Base-by-base conservation (phyloP, 1,140 invertebrate genomes). In the Nomia melanderi region DNA sequence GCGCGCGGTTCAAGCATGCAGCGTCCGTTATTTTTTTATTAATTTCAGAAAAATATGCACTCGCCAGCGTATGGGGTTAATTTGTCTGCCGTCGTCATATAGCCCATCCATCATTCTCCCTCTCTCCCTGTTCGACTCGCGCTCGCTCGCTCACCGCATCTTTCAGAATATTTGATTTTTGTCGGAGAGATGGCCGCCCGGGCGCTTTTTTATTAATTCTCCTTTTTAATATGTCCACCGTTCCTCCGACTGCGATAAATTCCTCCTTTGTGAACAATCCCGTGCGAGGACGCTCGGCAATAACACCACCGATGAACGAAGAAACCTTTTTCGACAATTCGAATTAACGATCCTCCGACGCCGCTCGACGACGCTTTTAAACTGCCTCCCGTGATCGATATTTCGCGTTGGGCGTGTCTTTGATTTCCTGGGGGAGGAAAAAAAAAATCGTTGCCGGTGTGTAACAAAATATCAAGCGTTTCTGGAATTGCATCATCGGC, bases 31-130 rank as follows among this genome's bases (percentile, higher is more conserved):
- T 71, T 77, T 71, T 77, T 71, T 77, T 71, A 77, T 77, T 77
- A 77, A 77, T 77, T 77, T 63, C 75, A 31, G 57, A 27, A 71
- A 77, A 77, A 77, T 71, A 71, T 71, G 57, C 66, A 41, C 67
- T 63, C 67, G 75, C 57, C 57, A 27, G 44, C 54, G 64, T 65
- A 53, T 29, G 17, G 54, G 57, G 73, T 76, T 69, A 69, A 76
- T 76, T 76, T 60, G 71, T 78, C 78, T 78, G 63, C 75, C 75
- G 59, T 64, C 57, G 56, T 74, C 67, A 63, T 63, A 56, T 50
- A 47, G 27, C 57, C 64, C 80, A 33, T 60, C 71, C 78, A 73
- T 66, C 65, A 11, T 60, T 23, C 23, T 54, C 54, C 27, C 63
- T 66, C 27, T 39, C 47, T 44, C 57, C 29, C 73, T 63, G 56